phyloP scores from a whole-genome alignment of 1,140 invertebrate genomes.

The Spodoptera frugiperda region DNA sequence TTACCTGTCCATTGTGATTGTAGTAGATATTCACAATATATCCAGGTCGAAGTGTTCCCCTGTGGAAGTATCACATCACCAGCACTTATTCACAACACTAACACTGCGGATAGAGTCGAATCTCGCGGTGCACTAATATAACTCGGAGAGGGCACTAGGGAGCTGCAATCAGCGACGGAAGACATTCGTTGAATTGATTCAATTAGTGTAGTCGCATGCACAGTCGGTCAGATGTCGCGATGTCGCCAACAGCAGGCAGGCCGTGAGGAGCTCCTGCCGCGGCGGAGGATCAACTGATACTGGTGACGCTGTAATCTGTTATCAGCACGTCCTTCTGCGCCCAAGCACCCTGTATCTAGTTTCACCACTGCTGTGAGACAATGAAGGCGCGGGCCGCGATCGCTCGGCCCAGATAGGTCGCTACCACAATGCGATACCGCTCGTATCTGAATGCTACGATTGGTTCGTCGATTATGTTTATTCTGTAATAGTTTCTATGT shows the following conservation, averaged over 20 bases:
- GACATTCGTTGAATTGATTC: constrained; percentile 78
- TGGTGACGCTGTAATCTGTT: constrained; percentile 77
- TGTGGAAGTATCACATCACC: constrained; percentile 45
- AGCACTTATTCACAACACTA: constrained; percentile 52
- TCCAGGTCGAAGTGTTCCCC: not conserved
- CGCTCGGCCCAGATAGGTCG: constrained; percentile 70
- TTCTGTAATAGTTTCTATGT: constrained; percentile 63
- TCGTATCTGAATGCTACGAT: constrained; percentile 78
- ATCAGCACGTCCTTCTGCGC: constrained; percentile 72
- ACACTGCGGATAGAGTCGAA: constrained; percentile 23
- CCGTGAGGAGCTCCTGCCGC: constrained; percentile 64
- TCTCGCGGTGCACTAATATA: constrained; percentile 47
- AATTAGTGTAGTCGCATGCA: constrained; percentile 65
- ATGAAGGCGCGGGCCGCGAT: constrained; percentile 59
- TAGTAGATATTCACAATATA: not conserved
- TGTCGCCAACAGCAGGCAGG: constrained; percentile 1
- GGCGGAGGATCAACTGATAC: constrained; percentile 75
- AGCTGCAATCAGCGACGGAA: constrained; percentile 73
- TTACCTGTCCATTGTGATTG: constrained; percentile 49
- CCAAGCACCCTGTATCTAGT: constrained; percentile 60
- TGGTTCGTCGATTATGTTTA: constrained; percentile 76
- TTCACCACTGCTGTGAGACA: constrained; percentile 55
- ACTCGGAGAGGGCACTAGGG: constrained; percentile 44
- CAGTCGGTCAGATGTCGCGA: constrained; percentile 55
- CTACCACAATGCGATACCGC: constrained; percentile 59